Conservation (phyloP, 2,797 vertebrate species). For the Poeciliopsis presidionis region DNA sequence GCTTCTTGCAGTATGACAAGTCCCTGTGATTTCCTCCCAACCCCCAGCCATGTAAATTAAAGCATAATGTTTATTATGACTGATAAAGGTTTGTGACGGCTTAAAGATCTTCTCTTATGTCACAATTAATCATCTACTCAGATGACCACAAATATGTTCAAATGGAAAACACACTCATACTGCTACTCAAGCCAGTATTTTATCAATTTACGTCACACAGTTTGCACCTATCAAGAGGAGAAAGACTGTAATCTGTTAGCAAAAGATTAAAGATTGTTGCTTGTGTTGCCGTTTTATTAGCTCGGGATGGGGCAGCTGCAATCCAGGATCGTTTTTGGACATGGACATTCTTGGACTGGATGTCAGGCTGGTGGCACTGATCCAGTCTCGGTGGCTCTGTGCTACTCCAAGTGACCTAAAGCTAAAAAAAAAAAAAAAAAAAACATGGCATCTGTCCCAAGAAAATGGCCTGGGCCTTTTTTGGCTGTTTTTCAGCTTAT, state of each 20-base stretch:
- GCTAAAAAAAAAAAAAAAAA: not conserved
- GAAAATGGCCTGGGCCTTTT: not conserved
- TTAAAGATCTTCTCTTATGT: not conserved
- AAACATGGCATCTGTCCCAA: not conserved
- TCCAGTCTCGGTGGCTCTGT: not conserved
- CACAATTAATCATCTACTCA: conserved; percentile 2
- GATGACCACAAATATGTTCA: not conserved
- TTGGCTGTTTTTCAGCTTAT: not conserved
- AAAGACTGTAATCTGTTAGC: not conserved
- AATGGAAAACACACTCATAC: not conserved
- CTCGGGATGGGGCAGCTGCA: not conserved
- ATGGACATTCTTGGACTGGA: not conserved
- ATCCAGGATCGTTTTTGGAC: not conserved
- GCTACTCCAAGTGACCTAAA: not conserved
- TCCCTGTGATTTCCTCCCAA: not conserved
- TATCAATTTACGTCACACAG: not conserved
- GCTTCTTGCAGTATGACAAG: not conserved
- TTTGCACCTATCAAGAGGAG: not conserved
- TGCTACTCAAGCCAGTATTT: not conserved
- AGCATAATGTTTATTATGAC: not conserved
- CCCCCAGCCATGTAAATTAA: not conserved
- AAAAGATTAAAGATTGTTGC: not conserved
- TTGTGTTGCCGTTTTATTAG: not conserved
- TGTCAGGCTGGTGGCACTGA: not conserved
- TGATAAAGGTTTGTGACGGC: not conserved